Evolutionary conservation across 2,888 invertebrate genomes (phyloP).

Genomic region (Polydrusus tereticollis): DNA sequence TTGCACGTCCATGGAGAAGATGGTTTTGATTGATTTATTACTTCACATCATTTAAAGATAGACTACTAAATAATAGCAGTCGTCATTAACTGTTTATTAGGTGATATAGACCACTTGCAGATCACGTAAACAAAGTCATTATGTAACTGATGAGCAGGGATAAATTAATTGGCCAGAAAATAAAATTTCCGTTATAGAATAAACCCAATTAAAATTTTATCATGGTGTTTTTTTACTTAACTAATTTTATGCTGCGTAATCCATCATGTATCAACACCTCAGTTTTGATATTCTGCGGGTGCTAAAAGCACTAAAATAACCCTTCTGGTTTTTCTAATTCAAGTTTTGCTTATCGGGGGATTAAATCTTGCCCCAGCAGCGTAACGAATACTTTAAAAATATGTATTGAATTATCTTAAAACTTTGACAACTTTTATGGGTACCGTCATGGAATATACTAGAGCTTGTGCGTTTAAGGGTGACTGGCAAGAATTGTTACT

Average conservation of each 20-base stretch:
- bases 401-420: too few relatives aligned
- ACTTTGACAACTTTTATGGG: too few relatives aligned
- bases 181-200: constrained; percentile 1
- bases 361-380: not conserved
- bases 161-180: not conserved
- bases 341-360: not conserved
- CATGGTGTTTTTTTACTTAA: not conserved
- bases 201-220: constrained; percentile 3
- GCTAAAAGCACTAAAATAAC: constrained; percentile 12
- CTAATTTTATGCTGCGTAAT: not conserved
- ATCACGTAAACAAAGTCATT: not conserved
- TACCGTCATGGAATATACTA: too few relatives aligned
- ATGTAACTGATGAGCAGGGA: not conserved
- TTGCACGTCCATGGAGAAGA: too few relatives aligned
- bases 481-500: too few relatives aligned
- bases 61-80: too few relatives aligned
- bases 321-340: constrained; percentile 11
- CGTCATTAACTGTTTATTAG: not conserved
- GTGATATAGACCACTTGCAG: not conserved
- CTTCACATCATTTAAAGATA: too few relatives aligned
- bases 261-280: constrained; percentile 16
- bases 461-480: too few relatives aligned
- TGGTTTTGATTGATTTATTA: too few relatives aligned
- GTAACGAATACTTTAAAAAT: not conserved
- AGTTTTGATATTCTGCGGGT: constrained; percentile 5